Evolutionary conservation across 2,113 vertebrate genomes (phyloP).

Genomic region (Clarias magur): DNA sequence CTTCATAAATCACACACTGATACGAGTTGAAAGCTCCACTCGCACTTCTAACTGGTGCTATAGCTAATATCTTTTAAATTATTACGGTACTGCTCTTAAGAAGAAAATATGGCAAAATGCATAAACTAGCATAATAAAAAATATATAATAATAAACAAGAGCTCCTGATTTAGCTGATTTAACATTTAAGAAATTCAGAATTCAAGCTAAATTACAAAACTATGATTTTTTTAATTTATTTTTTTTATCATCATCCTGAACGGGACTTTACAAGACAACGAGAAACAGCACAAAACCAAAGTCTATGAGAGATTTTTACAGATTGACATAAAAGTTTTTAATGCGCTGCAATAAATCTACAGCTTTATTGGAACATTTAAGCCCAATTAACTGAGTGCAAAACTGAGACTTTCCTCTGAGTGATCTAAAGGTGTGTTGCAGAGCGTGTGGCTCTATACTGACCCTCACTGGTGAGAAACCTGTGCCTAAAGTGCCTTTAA

Average conservation of each 20-base stretch:
- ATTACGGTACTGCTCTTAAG: too few relatives aligned
- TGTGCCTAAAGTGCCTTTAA: background rate
- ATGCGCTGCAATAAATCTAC: too few relatives aligned
- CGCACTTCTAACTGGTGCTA: background rate
- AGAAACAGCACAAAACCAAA: background rate
- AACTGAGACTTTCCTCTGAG: background rate
- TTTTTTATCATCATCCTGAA: background rate
- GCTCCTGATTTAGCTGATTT: background rate
- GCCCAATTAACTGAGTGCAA: background rate
- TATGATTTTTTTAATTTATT: too few relatives aligned
- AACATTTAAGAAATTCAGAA: background rate
- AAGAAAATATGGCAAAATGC: background rate
- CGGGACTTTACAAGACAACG: background rate
- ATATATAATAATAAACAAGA: background rate
- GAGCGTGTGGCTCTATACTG: slow-evolving; percentile 66
- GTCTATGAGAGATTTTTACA: background rate
- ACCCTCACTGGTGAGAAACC: slow-evolving; percentile 70
- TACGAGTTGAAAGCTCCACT: background rate
- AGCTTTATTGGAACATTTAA: background rate
- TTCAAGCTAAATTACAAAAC: background rate
- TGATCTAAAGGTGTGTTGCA: slow-evolving; percentile 18
- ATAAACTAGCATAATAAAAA: background rate
- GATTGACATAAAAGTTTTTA: background rate
- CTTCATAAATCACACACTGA: slow-evolving; percentile 2
- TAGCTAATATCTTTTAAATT: too few relatives aligned